Evolutionary conservation across 2,797 vertebrate genomes (phyloP).

Genomic region (Pyrocephalus nanus): DNA sequence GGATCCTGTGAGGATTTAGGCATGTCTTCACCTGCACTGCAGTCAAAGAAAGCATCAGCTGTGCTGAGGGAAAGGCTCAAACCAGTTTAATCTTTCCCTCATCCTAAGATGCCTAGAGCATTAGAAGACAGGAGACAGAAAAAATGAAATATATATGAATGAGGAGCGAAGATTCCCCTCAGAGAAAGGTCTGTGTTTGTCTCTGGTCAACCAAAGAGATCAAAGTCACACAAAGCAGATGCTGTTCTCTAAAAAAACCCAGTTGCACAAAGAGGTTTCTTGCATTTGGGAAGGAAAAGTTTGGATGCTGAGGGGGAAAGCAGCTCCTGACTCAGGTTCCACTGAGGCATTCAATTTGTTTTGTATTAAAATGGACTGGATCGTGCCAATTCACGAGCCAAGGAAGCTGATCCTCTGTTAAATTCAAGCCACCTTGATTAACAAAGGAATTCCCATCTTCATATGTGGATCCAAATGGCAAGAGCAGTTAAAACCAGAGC

Average conservation of each 20-base stretch:
- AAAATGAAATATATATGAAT: not conserved
- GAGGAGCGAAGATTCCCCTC: not conserved
- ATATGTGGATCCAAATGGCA: not conserved
- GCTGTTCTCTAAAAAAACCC: not conserved
- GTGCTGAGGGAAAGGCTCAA: not conserved
- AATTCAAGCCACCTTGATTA: not conserved
- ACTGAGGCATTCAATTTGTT: rapidly evolving
- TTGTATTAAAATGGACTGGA: not conserved
- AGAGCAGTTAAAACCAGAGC: not conserved
- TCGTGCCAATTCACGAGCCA: not conserved
- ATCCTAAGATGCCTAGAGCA: not conserved
- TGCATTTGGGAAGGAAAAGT: not conserved
- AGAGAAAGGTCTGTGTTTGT: not conserved
- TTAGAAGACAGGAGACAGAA: not conserved
- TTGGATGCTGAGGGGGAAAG: not conserved
- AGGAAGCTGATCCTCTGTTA: not conserved
- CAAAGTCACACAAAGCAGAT: not conserved
- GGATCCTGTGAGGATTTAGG: not conserved
- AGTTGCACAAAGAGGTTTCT: not conserved
- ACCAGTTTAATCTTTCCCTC: not conserved
- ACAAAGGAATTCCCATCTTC: not conserved
- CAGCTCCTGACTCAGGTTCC: not conserved
- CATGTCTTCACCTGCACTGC: not conserved
- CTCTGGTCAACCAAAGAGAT: not conserved
- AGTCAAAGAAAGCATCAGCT: not conserved